Percentiles rank a stretch among this genome's conserved stretches.
Evolutionary conservation across 2,888 invertebrate species (phyloP).

Genomic region (Mythimna vitellina): DNA sequence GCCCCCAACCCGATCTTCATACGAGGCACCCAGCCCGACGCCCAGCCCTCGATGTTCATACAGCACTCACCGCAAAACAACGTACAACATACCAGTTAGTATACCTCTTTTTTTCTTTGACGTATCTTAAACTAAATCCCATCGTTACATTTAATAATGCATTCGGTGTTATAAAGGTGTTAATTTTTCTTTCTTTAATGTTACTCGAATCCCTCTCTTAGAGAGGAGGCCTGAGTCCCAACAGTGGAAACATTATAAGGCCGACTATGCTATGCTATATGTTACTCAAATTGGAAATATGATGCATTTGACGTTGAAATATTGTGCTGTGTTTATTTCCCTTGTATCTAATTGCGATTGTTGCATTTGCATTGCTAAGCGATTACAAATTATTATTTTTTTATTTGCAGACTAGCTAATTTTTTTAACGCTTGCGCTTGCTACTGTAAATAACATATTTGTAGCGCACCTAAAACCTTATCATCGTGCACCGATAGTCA

Average conservation of each 20-base stretch:
- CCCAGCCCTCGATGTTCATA: constrained; percentile 94
- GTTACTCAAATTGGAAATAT: not conserved
- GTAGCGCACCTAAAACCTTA: not conserved
- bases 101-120: constrained; percentile 56
- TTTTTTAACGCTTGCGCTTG: constrained; percentile 18
- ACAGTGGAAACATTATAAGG: too few species aligned
- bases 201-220: too few species aligned
- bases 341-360: constrained; percentile 30
- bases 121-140: not conserved
- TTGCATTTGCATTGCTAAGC: constrained; percentile 32
- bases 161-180: not conserved
- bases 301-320: constrained; percentile 5
- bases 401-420: not conserved
- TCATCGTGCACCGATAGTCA: constrained; percentile 2
- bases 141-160: not conserved
- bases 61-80: constrained; percentile 93
- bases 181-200: not conserved
- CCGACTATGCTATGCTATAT: too few species aligned
- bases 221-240: too few species aligned
- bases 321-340: not conserved
- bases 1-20: constrained; percentile 96
- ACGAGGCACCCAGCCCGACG: constrained; percentile 94
- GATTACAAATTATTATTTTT: constrained; percentile 6
- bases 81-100: constrained; percentile 87
- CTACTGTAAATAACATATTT: not conserved